Conservation (phyloP, 2,113 vertebrate genomes). For the Corythoichthys haematopterus region DNA sequence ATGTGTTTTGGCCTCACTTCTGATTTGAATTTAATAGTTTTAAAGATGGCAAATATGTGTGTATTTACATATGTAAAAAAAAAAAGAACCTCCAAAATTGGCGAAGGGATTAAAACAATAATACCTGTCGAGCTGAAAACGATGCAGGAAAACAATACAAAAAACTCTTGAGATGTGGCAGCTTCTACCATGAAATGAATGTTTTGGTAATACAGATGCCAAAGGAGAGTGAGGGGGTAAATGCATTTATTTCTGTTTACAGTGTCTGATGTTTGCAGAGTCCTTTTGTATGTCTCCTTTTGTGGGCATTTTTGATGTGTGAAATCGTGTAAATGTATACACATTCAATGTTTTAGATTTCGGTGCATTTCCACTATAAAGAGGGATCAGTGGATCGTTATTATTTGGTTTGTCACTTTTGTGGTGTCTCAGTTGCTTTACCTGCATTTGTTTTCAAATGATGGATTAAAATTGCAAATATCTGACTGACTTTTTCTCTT, state of each 20-base stretch:
- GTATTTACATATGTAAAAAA: conserved; percentile 5
- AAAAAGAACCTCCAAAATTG: background rate
- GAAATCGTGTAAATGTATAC: conserved; percentile 9
- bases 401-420: conserved; percentile 27
- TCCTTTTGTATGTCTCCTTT: conserved; percentile 13
- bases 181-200: conserved; percentile 19
- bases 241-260: conserved; percentile 50
- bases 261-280: conserved; percentile 26
- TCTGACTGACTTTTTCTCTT: conserved; percentile 8
- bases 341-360: conserved; percentile 2
- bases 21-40: conserved; percentile 18
- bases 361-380: conserved; percentile 8
- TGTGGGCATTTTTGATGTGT: conserved; percentile 14
- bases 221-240: conserved; percentile 20
- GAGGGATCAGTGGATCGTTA: conserved; percentile 10
- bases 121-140: conserved; percentile 19
- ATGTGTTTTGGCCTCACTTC: conserved; percentile 34
- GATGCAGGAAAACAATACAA: background rate
- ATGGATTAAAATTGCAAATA: conserved; percentile 53
- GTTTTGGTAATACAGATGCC: conserved; percentile 39
- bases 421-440: conserved; percentile 33
- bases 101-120: conserved; percentile 32
- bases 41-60: conserved; percentile 13
- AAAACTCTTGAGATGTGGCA: background rate
- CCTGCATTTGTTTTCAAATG: conserved; percentile 57